Evolutionary conservation across 2,797 vertebrate species (phyloP).

Genomic region (Taeniopygia guttata): DNA sequence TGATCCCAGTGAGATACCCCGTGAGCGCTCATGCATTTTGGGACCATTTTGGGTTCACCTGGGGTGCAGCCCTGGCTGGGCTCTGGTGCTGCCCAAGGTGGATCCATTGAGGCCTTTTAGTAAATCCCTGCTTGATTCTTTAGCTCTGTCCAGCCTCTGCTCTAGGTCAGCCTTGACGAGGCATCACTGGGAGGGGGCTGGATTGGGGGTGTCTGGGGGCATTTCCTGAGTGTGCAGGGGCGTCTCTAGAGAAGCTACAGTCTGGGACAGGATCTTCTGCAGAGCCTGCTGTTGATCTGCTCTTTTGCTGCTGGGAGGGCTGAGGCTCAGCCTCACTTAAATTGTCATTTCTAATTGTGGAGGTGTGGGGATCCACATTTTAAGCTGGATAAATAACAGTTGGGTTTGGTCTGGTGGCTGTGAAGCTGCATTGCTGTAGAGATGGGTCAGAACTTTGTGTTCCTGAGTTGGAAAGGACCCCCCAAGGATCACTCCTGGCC

Average conservation of each 20-base stretch:
- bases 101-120: neutral
- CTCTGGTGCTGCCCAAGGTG: neutral
- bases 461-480: neutral
- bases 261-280: neutral
- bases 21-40: accelerated
- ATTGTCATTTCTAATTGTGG: neutral
- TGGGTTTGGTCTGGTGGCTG: neutral
- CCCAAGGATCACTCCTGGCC: neutral
- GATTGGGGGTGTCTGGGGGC: neutral
- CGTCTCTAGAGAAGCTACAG: accelerated
- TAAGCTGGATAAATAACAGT: neutral
- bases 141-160: neutral
- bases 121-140: neutral
- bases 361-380: accelerated
- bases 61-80: neutral
- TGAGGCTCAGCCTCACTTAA: neutral
- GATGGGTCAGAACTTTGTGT: neutral
- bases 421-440: neutral
- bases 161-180: neutral
- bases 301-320: neutral
- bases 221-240: accelerated
- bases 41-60: neutral
- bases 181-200: neutral
- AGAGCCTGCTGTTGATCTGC: neutral
- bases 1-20: neutral